A percentile compares a stretch with the other conserved stretches of the same genome.
phyloP scores from a whole-genome alignment of 2,888 invertebrate species.

The Elegia similella region DNA sequence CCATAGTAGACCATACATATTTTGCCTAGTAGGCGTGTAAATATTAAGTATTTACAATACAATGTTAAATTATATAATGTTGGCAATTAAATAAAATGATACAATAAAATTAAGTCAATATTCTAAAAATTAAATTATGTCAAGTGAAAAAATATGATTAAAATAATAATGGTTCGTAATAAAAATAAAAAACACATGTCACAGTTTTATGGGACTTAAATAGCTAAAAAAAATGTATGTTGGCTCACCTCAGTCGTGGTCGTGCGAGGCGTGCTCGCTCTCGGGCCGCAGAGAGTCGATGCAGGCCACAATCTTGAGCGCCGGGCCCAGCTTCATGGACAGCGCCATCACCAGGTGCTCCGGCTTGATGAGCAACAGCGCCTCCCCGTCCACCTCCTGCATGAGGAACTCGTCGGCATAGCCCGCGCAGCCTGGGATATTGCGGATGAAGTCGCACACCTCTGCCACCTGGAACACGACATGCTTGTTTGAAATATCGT shows the following conservation, averaged over 20 bases:
- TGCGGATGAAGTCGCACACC: conserved; percentile 94
- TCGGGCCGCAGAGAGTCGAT: conserved; percentile 91
- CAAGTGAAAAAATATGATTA: no score
- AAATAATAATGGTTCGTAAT: no score
- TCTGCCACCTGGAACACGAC: conserved; percentile 85
- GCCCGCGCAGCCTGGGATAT: conserved; percentile 93
- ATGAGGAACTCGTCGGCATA: conserved; percentile 97
- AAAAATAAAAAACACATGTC: no score
- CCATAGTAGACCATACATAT: no score
- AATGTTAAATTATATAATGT: no score
- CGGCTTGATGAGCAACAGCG: conserved; percentile 93
- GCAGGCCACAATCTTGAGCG: conserved; percentile 96
- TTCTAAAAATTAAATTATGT: no score
- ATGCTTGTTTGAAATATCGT: conserved; percentile 19
- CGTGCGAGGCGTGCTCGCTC: conserved; percentile 55
- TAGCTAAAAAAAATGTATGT: no score
- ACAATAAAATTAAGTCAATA: no score
- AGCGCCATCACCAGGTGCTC: conserved; percentile 97
- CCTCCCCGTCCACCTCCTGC: conserved; percentile 98
- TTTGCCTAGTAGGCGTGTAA: no score
- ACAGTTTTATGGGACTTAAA: no score
- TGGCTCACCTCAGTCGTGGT: conserved; percentile 57
- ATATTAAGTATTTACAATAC: no score
- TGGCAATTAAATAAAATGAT: no score
- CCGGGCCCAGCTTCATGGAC: conserved; percentile 97